Evolutionary conservation across 2,797 vertebrate species (phyloP).

Genomic region (Sebastes taczanowskii): DNA sequence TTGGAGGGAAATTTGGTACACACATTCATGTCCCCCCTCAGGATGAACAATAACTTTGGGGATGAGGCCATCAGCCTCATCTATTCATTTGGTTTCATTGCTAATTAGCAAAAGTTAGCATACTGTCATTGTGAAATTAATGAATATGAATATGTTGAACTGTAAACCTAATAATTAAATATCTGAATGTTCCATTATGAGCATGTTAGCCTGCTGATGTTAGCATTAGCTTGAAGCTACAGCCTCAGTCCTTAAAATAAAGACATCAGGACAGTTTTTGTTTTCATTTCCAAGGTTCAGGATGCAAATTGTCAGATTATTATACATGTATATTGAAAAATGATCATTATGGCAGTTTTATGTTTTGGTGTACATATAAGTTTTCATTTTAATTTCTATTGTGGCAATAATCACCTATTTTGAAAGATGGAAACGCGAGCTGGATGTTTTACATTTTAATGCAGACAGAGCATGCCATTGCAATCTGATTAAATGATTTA

Average conservation of each 20-base stretch:
- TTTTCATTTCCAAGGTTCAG: too few species aligned
- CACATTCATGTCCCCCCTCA: not conserved
- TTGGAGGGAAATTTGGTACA: too few species aligned
- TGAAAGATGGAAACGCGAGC: not conserved
- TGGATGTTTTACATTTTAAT: not conserved
- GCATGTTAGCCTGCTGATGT: not conserved
- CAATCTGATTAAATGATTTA: not conserved
- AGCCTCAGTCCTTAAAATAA: too few species aligned
- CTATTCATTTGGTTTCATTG: not conserved
- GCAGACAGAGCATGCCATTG: not conserved
- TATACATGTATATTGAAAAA: not conserved
- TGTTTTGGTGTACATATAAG: not conserved
- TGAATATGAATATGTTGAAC: not conserved
- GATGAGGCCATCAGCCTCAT: not conserved
- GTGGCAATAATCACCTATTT: not conserved
- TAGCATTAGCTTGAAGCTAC: not conserved
- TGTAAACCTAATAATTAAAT: not conserved
- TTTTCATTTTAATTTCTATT: not conserved
- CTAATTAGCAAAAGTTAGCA: not conserved
- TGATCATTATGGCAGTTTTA: not conserved
- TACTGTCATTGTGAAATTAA: not conserved
- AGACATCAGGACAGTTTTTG: too few species aligned
- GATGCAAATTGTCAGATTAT: not conserved
- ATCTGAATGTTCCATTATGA: not conserved
- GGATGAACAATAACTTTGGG: not conserved